These are phyloP conservation scores for Eristalinus aeneus DNA, from an alignment of 2,888 invertebrate species.

Conservation along the genomic window DNA sequence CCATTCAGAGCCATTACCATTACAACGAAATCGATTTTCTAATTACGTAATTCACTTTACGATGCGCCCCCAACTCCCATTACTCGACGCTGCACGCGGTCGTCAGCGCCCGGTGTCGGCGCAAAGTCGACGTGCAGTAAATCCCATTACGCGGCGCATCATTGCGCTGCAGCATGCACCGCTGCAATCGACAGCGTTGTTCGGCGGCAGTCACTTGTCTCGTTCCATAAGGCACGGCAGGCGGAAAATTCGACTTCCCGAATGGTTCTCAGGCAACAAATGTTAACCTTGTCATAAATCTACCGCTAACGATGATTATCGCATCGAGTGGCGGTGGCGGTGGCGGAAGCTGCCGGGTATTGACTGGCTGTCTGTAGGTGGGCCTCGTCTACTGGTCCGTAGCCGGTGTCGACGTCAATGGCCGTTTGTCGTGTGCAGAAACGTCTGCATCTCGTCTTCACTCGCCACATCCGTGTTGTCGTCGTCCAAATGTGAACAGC, in stretches of 20 bases:
- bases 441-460: too few species aligned
- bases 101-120: conserved; percentile 3
- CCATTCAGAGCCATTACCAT: conserved; percentile 11
- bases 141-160: conserved; percentile 28
- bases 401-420: conserved; percentile 22
- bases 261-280: conserved; percentile 36
- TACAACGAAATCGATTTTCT: conserved; percentile 32
- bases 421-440: background rate
- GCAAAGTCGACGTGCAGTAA: background rate
- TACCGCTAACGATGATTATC: conserved; percentile 61
- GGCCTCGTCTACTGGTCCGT: conserved; percentile 8
- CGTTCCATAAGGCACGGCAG: conserved; percentile 7
- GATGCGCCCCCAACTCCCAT: conserved; percentile 29
- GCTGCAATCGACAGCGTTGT: conserved; percentile 7
- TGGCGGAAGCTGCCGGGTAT: conserved; percentile 2
- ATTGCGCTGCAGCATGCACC: background rate
- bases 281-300: conserved; percentile 69
- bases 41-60: conserved; percentile 50
- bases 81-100: background rate
- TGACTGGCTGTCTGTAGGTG: conserved; percentile 28
- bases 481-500: conserved; percentile 45
- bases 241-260: background rate
- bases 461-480: conserved; percentile 25
- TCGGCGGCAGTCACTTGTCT: background rate
- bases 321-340: conserved; percentile 21